phyloP scores from a whole-genome alignment of 2,113 vertebrate genomes.

The Prietella phreatophila region DNA sequence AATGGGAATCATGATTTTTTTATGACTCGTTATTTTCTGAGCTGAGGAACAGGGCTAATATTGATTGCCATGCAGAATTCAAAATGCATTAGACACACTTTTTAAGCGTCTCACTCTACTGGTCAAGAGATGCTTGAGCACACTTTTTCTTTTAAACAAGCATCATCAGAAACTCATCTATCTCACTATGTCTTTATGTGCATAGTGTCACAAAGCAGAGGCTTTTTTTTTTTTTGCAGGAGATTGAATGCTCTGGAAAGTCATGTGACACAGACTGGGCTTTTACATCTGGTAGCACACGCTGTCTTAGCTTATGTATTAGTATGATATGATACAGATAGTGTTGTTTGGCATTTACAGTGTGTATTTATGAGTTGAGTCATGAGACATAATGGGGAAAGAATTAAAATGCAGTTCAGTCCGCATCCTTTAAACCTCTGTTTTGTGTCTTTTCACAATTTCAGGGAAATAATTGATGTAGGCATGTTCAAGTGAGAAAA shows the following conservation, averaged over 20 bases:
- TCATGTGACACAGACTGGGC: conserved; percentile 53
- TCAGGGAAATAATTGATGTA: background rate
- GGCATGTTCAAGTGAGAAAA: background rate
- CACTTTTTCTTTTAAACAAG: conserved; percentile 62
- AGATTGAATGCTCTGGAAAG: conserved; percentile 68
- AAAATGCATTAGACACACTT: conserved; percentile 61
- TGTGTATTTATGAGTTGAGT: conserved; percentile 44
- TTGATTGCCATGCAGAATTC: conserved; percentile 68
- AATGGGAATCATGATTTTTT: conserved; percentile 64
- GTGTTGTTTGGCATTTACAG: conserved; percentile 65
- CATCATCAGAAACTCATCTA: conserved; percentile 67
- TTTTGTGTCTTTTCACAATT: background rate
- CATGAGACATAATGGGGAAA: background rate
- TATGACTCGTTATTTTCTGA: conserved; percentile 67
- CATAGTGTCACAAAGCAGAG: conserved; percentile 62
- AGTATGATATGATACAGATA: conserved; percentile 56
- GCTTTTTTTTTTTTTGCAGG: conserved; percentile 58
- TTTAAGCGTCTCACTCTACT: background rate
- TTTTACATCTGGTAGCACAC: conserved; percentile 59
- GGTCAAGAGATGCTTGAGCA: conserved; percentile 17
- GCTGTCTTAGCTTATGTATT: conserved; percentile 60
- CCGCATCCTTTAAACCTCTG: background rate
- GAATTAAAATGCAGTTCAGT: conserved; percentile 6
- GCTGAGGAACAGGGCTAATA: conserved; percentile 54
- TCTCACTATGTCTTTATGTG: conserved; percentile 73